Evolutionary conservation across 2,797 vertebrate species (phyloP).

Genomic region (Sebastes jordani): DNA sequence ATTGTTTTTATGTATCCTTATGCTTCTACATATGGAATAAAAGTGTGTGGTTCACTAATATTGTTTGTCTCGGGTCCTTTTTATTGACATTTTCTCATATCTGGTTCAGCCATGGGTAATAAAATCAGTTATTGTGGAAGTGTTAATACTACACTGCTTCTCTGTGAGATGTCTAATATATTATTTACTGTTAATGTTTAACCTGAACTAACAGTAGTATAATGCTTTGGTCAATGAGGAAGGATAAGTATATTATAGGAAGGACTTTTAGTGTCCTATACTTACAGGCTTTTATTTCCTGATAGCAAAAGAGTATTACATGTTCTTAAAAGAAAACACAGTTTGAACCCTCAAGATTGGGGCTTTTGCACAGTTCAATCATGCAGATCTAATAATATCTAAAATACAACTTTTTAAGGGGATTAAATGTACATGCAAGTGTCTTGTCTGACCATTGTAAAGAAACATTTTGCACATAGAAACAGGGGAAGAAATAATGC

Average conservation of each 20-base stretch:
- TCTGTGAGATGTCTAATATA: neutral
- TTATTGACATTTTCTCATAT: neutral
- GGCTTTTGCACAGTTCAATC: neutral
- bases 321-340: neutral
- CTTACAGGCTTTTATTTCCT: neutral
- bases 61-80: neutral
- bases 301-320: neutral
- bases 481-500: neutral
- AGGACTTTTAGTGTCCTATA: neutral
- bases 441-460: neutral
- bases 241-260: neutral
- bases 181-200: neutral
- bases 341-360: neutral
- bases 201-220: neutral
- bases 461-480: neutral
- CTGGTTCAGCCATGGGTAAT: neutral
- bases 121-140: neutral
- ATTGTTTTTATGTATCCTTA: neutral
- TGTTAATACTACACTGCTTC: neutral
- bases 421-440: neutral
- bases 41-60: constrained; percentile 17
- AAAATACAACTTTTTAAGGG: neutral
- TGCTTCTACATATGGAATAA: constrained; percentile 38
- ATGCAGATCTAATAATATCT: neutral
- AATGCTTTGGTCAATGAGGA: neutral